These are phyloP conservation scores for Solea senegalensis DNA, from an alignment of 2,113 vertebrate genomes.

Conservation along the genomic window DNA sequence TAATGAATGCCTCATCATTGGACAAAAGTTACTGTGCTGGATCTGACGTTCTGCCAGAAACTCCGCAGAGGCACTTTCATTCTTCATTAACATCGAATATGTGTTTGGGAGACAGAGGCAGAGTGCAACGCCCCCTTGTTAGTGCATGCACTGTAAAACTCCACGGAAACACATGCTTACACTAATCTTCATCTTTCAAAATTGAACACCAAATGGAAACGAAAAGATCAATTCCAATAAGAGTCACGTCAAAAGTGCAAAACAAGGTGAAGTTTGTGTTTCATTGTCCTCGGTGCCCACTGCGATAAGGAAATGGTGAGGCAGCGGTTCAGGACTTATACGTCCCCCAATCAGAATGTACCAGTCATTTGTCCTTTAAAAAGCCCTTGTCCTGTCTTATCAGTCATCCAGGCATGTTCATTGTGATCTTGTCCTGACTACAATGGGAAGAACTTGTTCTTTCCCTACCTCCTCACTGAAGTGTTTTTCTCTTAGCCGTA, in stretches of 20 bases:
- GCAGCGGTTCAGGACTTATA: slow-evolving; percentile 26
- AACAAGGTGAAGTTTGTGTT: slow-evolving; percentile 12
- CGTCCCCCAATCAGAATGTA: slow-evolving; percentile 16
- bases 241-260: slow-evolving; percentile 2
- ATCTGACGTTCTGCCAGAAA: slow-evolving; percentile 49
- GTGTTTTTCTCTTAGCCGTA: slow-evolving; percentile 44
- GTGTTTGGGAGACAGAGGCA: slow-evolving; percentile 53
- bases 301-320: slow-evolving; percentile 38
- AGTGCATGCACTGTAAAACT: slow-evolving; percentile 60
- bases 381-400: slow-evolving; percentile 50
- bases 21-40: slow-evolving; percentile 54
- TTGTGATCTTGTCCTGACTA: slow-evolving; percentile 43
- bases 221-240: slow-evolving; percentile 36
- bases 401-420: slow-evolving; percentile 27
- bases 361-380: slow-evolving; percentile 49
- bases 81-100: slow-evolving; percentile 76
- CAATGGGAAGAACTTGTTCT: slow-evolving; percentile 37
- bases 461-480: slow-evolving; percentile 22
- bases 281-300: slow-evolving; percentile 17
- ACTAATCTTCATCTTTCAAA: slow-evolving; percentile 58
- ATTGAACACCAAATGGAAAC: slow-evolving; percentile 34
- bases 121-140: slow-evolving; percentile 23
- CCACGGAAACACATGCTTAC: slow-evolving; percentile 56
- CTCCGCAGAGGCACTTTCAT: slow-evolving; percentile 52
- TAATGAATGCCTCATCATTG: slow-evolving; percentile 73